These are phyloP conservation scores for Oxystoma pomonae DNA, from an alignment of 2,888 invertebrate genomes.

Conservation along the genomic window DNA sequence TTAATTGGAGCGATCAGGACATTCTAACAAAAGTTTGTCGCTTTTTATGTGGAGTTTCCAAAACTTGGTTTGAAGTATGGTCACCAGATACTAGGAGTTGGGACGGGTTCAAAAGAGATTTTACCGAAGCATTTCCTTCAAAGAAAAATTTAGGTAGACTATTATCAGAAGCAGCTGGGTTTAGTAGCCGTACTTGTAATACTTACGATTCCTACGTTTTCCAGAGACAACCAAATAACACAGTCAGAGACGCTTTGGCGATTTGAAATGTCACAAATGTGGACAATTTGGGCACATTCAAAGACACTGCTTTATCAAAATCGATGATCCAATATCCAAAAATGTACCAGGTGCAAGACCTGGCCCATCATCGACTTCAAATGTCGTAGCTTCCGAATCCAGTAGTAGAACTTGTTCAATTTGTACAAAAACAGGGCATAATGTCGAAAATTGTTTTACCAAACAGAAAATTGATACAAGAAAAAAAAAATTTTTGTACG, in stretches of 20 bases:
- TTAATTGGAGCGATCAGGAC: constrained; percentile 22
- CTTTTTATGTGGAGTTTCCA: constrained; percentile 16
- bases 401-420: constrained; percentile 4
- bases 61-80: constrained; percentile 24
- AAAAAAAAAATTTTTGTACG: too few species aligned
- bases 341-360: too few species aligned
- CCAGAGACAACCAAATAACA: constrained; percentile 1
- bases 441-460: constrained; percentile 17
- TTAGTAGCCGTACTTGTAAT: constrained; percentile 21
- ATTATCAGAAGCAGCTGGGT: constrained; percentile 23
- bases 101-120: constrained; percentile 24
- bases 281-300: constrained; percentile 18
- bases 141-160: constrained; percentile 25
- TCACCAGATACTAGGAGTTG: constrained; percentile 22
- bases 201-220: constrained; percentile 28
- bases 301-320: constrained; percentile 11
- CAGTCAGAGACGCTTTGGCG: neutral
- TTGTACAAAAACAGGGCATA: constrained; percentile 21
- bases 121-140: constrained; percentile 28
- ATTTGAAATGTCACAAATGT: constrained; percentile 15
- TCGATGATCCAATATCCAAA: constrained; percentile 4
- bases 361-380: too few species aligned
- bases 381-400: too few species aligned
- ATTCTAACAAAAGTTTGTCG: constrained; percentile 17
- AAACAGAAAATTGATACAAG: constrained; percentile 20